These are phyloP conservation scores for Hippocampus barbouri DNA, from an alignment of 2,113 vertebrate species.

Conservation along the genomic window DNA sequence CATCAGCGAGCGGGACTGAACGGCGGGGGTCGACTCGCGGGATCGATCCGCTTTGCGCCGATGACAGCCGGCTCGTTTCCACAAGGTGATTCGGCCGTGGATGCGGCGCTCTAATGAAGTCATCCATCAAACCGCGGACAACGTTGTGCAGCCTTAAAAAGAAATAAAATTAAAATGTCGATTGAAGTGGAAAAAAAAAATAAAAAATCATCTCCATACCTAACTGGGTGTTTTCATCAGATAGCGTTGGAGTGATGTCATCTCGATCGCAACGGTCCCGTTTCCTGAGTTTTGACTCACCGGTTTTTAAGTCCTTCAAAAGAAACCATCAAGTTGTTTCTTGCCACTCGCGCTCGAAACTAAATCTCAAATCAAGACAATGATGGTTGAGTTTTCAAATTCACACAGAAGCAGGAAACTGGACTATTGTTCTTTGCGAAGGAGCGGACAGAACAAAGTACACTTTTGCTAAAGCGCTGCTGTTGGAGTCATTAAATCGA, in stretches of 20 bases:
- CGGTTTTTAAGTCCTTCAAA: too few relatives aligned
- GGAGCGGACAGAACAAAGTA: too few relatives aligned
- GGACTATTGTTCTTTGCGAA: background rate
- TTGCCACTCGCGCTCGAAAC: too few relatives aligned
- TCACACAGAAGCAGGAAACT: too few relatives aligned
- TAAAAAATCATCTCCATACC: slow-evolving; percentile 32
- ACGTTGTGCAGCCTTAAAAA: slow-evolving; percentile 34
- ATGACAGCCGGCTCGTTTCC: slow-evolving; percentile 58
- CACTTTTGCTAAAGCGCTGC: too few relatives aligned
- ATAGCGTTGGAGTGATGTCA: slow-evolving; percentile 11
- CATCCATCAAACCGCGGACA: slow-evolving; percentile 56
- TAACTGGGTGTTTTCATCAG: slow-evolving; percentile 21
- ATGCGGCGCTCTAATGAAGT: slow-evolving; percentile 56
- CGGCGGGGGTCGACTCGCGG: slow-evolving; percentile 30
- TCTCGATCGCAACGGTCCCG: slow-evolving; percentile 5
- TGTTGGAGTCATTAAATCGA: too few relatives aligned
- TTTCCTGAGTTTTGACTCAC: too few relatives aligned
- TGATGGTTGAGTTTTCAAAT: slow-evolving; percentile 11
- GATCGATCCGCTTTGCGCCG: slow-evolving; percentile 52
- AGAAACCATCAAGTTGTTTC: too few relatives aligned
- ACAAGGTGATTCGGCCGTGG: slow-evolving; percentile 45
- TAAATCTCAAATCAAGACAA: slow-evolving; percentile 4
- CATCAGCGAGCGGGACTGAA: slow-evolving; percentile 50
- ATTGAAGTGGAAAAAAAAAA: slow-evolving; percentile 20
- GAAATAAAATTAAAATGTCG: slow-evolving; percentile 28